Base-by-base conservation (phyloP, 2,888 invertebrate genomes). In the Plebejus anna region DNA sequence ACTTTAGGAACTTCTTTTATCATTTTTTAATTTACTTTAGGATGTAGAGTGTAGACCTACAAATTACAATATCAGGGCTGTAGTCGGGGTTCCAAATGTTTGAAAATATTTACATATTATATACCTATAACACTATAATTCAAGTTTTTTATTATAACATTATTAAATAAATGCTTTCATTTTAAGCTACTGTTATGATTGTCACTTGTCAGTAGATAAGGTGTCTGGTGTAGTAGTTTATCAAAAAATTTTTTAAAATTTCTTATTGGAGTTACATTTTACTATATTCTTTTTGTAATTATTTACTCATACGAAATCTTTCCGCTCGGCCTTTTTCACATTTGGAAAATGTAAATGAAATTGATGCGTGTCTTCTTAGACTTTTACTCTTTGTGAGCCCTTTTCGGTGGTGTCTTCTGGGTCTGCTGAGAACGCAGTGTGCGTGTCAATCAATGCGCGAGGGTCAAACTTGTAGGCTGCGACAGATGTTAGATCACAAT, bases 401-500 rank as follows among this genome's bases (percentile, higher is more conserved):
- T 47, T 47, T 7, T 22, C 22, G 72, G n/a, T 47, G 11, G 47
- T 9, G 72, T 32, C 51, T 47, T 16, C 32, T 16, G 55, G 73
- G 28, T 32, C 51, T 32, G 75, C 71, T 79, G 78, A 78, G 76
- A 79, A 76, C 61, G 70, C 71, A 78, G 75, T 75, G 75, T 76
- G 76, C 71, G 71, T 72, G 59, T 76, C 76, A 76, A 76, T 76
- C 76, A 76, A 78, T 78, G 79, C 76, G 78, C 80, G 81, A 81
- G 83, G 83, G 82, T 85, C 83, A 83, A 82, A 81, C 83, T 83
- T 82, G 83, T 83, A 82, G 80, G 82, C 83, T 86, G 86, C 88
- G 91, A 92, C 93, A 94, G 93, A 93, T 93, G 93, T 92, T 91
- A 91, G 90, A 90, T 89, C 89, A 92, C 91, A 93, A 92, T 92